Evolutionary conservation across 2,888 invertebrate species (phyloP).

Genomic region (Mayetiola destructor): DNA sequence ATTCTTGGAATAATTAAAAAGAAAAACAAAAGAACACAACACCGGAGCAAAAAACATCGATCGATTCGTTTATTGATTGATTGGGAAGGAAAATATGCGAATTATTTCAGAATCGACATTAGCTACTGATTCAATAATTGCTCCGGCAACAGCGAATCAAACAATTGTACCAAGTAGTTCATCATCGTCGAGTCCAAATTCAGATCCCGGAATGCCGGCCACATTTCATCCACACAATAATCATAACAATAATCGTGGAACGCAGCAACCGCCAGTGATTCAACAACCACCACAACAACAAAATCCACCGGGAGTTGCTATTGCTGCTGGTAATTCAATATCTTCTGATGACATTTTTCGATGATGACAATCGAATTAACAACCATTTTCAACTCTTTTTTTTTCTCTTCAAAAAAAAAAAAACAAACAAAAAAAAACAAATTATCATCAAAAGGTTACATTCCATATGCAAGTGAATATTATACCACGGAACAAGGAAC

Average conservation of each 20-base stretch:
- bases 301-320: neutral
- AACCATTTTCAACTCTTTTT: slow-evolving; percentile 22
- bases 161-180: slow-evolving; percentile 1
- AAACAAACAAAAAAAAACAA: no score
- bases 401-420: slow-evolving; percentile 24
- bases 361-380: no score
- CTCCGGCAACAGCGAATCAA: neutral
- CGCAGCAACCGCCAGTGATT: slow-evolving; percentile 8
- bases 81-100: slow-evolving; percentile 4
- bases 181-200: slow-evolving; percentile 2
- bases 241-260: slow-evolving; percentile 12
- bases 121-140: slow-evolving; percentile 3
- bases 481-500: slow-evolving; percentile 32
- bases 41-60: neutral
- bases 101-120: slow-evolving; percentile 6
- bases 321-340: slow-evolving; percentile 16
- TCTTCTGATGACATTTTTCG: no score
- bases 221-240: slow-evolving; percentile 3
- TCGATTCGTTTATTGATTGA: no score
- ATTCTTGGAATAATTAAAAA: no score
- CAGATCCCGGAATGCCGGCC: slow-evolving; percentile 7
- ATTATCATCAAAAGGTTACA: slow-evolving; percentile 30
- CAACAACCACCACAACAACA: slow-evolving; percentile 14
- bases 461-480: slow-evolving; percentile 32
- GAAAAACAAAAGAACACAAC: neutral